Base-by-base conservation (phyloP, 2,888 invertebrate species). In the Leptopilina myrica region DNA sequence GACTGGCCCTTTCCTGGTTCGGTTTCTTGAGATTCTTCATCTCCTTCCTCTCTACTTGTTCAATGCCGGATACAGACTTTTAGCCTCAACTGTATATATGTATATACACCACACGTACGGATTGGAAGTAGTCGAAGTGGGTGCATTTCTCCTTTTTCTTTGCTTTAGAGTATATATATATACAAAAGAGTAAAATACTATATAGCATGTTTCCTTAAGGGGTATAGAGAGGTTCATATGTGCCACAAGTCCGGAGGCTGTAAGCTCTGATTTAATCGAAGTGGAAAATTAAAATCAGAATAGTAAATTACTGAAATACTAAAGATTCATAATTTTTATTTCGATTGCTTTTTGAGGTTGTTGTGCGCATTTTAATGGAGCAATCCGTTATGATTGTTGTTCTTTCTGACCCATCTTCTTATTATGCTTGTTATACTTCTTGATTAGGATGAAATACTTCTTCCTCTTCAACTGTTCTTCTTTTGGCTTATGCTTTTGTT, bases 181-280 rank as follows among this genome's bases (percentile, higher is more conserved):
- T 33, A 81, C 80, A 81, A 83, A 81, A 77, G 79, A 79, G 77
- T 78, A 77, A 49, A 77, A 77, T 20, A 53, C 20, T 49, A 69
- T 69, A 69, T 53, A 69, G 8, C 43, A 8, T 43, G 49, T 49
- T 49, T 49, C 11, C 49, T 49, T 49, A 49, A 2, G 49, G 2
- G 12, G 1, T 49, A 49, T 11, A 12, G 1, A 43, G 49, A n/a
- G 59, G 69, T 26, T 69, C 53, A 80, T 83, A 75, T 80, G 83
- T 80, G 83, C 81, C 75, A 67, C 49, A 76, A 77, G 82, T 88
- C 86, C 86, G 83, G 84, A 87, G 87, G 87, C 86, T 87, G 86
- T 89, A 89, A 89, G 87, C 84, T 84, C 81, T 83, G 84, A 85
- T 88, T 0, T 33, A 33, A 33, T 33, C 33, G 33, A 33, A 33